phyloP scores from a whole-genome alignment of 2,797 vertebrate genomes.

The Diplodus puntazzo region DNA sequence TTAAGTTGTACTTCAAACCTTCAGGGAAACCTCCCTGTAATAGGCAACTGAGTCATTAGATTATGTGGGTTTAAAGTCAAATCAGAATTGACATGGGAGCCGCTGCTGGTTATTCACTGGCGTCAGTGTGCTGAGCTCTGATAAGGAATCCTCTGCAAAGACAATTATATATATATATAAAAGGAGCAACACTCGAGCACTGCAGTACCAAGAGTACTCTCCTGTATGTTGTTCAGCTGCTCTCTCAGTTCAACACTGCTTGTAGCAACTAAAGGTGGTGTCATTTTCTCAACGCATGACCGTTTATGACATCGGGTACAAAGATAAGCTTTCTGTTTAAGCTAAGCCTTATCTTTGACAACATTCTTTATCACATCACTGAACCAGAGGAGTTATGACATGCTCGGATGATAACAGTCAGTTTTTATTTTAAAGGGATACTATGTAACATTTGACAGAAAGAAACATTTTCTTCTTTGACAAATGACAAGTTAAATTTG shows the following conservation, averaged over 20 bases:
- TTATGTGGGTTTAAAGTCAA: conserved; percentile 13
- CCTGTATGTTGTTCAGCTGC: not conserved
- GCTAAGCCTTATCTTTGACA: conserved; percentile 2
- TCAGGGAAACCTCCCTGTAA: not conserved
- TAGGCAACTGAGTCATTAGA: not conserved
- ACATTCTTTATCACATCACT: not conserved
- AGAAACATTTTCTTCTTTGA: not conserved
- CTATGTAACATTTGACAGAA: not conserved
- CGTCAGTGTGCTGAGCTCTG: conserved; percentile 26
- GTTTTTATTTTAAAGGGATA: not conserved
- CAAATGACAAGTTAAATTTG: not conserved
- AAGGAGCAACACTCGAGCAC: not conserved
- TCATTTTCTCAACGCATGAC: too few relatives aligned
- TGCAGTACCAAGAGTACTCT: not conserved
- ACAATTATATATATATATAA: not conserved
- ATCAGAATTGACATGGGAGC: not conserved
- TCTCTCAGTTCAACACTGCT: not conserved
- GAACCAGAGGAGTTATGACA: not conserved
- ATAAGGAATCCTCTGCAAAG: conserved; percentile 39
- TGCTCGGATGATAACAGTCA: not conserved
- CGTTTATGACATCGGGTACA: not conserved
- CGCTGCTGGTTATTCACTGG: conserved; percentile 4
- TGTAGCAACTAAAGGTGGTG: not conserved
- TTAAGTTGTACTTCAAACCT: conserved; percentile 11
- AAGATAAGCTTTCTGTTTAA: conserved; percentile 5